Evolutionary conservation across 1,140 invertebrate genomes (phyloP).

Genomic region (Rhopalosiphum padi): DNA sequence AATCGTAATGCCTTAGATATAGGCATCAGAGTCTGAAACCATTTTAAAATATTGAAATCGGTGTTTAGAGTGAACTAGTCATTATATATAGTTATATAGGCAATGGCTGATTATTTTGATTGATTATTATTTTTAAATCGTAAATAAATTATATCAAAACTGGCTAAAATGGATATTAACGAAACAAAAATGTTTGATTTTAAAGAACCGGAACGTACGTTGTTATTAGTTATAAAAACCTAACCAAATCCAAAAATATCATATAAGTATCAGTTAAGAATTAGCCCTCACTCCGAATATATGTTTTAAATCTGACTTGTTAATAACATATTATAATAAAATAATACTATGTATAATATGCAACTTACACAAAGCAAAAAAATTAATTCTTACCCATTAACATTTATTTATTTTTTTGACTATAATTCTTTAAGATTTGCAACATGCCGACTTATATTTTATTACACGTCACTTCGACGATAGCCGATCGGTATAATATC

Average conservation of each 20-base stretch:
- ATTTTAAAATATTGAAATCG: too few species aligned
- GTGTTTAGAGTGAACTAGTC: too few species aligned
- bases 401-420: neutral
- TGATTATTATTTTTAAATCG: too few species aligned
- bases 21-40: too few species aligned
- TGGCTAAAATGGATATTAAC: too few species aligned
- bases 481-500: neutral
- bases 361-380: too few species aligned
- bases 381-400: neutral
- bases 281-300: neutral
- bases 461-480: neutral
- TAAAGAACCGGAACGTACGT: neutral
- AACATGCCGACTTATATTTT: neutral
- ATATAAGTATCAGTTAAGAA: neutral
- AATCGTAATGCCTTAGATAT: too few species aligned
- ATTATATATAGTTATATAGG: too few species aligned
- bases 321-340: neutral
- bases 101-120: too few species aligned
- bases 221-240: neutral
- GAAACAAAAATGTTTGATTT: too few species aligned
- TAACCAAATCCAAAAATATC: neutral
- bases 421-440: conserved; percentile 10
- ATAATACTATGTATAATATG: neutral
- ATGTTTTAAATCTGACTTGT: neutral
- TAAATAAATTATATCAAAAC: too few species aligned